phyloP scores from a whole-genome alignment of 2,797 vertebrate genomes.

The Kryptopterus vitreolus region DNA sequence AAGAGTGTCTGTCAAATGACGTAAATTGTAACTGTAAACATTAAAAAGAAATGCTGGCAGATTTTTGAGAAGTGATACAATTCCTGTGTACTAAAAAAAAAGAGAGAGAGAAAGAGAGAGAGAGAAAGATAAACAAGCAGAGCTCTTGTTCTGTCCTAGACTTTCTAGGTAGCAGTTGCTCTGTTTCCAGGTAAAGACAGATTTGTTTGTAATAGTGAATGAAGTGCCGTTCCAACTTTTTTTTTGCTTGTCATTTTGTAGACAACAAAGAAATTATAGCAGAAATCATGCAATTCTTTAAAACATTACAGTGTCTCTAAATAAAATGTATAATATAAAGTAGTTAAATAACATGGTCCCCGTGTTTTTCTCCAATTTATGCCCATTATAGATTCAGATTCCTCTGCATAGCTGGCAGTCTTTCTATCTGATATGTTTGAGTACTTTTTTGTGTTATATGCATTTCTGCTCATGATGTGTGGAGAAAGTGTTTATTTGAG shows the following conservation, averaged over 20 bases:
- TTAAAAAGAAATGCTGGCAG: no score
- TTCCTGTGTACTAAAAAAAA: neutral
- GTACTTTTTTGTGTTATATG: neutral
- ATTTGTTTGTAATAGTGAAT: neutral
- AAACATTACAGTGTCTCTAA: neutral
- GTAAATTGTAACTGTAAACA: no score
- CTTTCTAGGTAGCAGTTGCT: slow-evolving; percentile 22
- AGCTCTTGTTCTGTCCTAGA: slow-evolving; percentile 15
- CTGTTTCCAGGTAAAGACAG: slow-evolving; percentile 36
- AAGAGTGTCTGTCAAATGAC: no score
- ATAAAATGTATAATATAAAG: neutral
- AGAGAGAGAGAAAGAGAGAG: no score
- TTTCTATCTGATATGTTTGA: no score
- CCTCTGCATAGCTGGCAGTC: neutral
- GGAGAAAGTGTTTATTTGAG: neutral
- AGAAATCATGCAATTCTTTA: neutral
- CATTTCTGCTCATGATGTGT: neutral
- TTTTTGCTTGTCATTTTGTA: neutral
- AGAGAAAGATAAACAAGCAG: neutral
- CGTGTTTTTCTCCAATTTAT: neutral
- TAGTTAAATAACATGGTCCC: neutral
- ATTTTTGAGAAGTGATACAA: neutral
- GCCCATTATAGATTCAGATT: neutral
- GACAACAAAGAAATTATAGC: neutral
- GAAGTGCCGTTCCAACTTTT: neutral